phyloP scores from a whole-genome alignment of 2,797 vertebrate genomes.

The Rhynchotus rufescens region DNA sequence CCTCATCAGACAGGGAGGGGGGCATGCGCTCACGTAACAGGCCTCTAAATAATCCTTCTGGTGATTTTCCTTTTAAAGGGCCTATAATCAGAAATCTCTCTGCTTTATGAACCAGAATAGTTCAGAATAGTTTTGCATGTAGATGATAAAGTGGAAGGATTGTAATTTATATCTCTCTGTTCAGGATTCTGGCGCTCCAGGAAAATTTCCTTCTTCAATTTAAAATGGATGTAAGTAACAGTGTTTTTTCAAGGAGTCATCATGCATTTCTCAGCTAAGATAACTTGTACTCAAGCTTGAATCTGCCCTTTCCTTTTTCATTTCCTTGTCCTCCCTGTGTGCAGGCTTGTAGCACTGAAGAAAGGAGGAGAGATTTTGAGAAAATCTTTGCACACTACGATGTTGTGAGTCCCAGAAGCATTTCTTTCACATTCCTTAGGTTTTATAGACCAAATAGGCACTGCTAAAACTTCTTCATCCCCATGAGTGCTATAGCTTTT shows the following conservation, averaged over 20 bases:
- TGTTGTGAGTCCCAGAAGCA: conserved; percentile 85
- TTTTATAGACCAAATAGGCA: background rate
- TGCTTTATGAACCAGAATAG: background rate
- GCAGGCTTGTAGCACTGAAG: conserved; percentile 87
- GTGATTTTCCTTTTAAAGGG: background rate
- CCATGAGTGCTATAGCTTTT: background rate
- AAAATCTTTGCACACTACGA: conserved; percentile 96
- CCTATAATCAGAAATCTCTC: background rate
- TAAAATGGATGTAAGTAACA: conserved; percentile 90
- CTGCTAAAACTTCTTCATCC: background rate
- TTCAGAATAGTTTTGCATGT: background rate
- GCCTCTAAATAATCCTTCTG: background rate
- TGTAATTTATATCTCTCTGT: conserved; percentile 25
- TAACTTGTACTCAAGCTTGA: background rate
- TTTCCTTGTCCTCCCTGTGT: background rate
- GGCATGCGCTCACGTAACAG: background rate
- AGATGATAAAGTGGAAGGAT: background rate
- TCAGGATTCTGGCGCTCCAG: conserved; percentile 92
- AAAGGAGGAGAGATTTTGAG: conserved; percentile 93
- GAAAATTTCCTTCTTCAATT: conserved; percentile 98
- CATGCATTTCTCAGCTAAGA: background rate
- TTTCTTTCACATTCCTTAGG: background rate
- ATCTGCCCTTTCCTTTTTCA: background rate
- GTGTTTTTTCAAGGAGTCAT: background rate
- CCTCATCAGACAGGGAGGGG: background rate